phyloP scores from a whole-genome alignment of 2,888 invertebrate species.

The Chalcis sispes region DNA sequence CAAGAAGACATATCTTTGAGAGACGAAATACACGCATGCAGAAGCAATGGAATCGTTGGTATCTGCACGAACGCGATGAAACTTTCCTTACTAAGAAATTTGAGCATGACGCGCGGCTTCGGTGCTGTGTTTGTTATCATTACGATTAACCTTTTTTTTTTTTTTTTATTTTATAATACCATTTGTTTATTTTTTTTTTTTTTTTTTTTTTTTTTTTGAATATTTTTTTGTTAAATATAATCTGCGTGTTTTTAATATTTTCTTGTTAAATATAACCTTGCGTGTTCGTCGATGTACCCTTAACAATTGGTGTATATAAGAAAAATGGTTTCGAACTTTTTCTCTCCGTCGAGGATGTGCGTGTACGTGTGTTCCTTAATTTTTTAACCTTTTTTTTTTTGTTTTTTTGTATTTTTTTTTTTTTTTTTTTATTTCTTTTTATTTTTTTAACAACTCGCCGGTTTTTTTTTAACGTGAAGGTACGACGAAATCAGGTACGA shows the following conservation, averaged over 20 bases:
- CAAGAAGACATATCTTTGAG: too few relatives aligned
- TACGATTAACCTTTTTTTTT: too few relatives aligned
- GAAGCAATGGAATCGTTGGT: background rate
- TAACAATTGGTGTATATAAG: conserved; percentile 55
- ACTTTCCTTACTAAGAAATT: conserved; percentile 58
- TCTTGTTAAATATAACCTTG: conserved; percentile 34
- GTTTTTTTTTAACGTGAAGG: background rate
- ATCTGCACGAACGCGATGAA: conserved; percentile 24
- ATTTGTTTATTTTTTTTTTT: background rate
- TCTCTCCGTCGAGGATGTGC: conserved; percentile 35
- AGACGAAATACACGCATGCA: conserved; percentile 4
- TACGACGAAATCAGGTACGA: background rate
- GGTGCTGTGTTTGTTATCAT: conserved; percentile 27
- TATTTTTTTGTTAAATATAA: background rate
- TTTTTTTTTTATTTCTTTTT: conserved; percentile 7
- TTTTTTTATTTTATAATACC: conserved; percentile 25
- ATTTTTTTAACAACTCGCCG: too few relatives aligned
- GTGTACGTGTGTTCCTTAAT: conserved; percentile 38
- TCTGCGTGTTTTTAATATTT: too few relatives aligned
- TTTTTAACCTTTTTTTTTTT: conserved; percentile 19
- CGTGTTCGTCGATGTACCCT: conserved; percentile 47
- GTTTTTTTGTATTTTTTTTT: conserved; percentile 14
- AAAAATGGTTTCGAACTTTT: conserved; percentile 50
- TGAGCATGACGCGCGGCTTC: conserved; percentile 73
- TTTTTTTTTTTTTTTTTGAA: conserved; percentile 23